Evolutionary conservation across 2,113 vertebrate genomes (phyloP).

Genomic region (Cyanoderma ruficeps): DNA sequence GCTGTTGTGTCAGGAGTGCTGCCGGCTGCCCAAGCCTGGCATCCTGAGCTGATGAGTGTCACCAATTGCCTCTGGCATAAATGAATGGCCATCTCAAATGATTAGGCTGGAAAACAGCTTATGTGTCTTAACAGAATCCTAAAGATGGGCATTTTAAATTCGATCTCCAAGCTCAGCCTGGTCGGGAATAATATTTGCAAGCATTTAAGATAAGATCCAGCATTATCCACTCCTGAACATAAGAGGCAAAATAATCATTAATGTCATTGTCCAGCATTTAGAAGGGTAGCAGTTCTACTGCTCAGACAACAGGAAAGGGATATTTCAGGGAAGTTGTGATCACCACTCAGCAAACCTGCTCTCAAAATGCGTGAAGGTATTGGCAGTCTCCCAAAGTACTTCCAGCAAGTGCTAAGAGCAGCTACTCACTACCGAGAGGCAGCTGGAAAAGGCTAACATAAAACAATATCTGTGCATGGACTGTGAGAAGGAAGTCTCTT

Average conservation of each 20-base stretch:
- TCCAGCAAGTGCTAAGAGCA: neutral
- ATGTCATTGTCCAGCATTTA: neutral
- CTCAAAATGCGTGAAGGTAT: neutral
- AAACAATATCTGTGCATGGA: neutral
- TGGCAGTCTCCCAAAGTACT: neutral
- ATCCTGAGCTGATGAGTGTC: conserved; percentile 3
- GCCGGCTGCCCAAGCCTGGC: conserved; percentile 7
- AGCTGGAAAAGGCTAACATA: neutral
- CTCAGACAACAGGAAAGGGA: neutral
- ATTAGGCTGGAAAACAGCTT: neutral
- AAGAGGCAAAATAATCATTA: neutral
- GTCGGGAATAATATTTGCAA: neutral
- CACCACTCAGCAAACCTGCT: neutral
- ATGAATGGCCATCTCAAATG: neutral
- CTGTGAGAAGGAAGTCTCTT: neutral
- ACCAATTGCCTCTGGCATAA: neutral
- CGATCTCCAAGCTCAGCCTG: neutral
- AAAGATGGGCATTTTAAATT: neutral
- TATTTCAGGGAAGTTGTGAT: neutral
- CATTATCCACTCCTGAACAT: neutral
- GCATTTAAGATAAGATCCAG: neutral
- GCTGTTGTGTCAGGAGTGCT: conserved; percentile 2
- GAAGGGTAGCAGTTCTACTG: neutral
- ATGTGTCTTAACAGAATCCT: neutral
- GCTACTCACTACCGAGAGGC: neutral